Conservation (phyloP, 2,113 vertebrate genomes). For the Cryptomyrus ogoouensis region DNA sequence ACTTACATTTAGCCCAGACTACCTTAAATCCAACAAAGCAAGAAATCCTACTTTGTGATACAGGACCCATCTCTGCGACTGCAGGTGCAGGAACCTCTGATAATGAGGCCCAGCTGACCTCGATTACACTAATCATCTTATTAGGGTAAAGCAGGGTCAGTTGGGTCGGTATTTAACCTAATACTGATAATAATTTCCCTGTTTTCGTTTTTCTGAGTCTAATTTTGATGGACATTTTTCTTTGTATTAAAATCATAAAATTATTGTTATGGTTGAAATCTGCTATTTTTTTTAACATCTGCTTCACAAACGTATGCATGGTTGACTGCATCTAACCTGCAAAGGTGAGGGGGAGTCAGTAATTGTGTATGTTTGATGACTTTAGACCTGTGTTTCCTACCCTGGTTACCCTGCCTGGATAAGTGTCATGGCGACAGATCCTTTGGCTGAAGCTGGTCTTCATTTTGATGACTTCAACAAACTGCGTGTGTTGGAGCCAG, state of each 20-base stretch:
- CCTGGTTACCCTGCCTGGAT: not conserved
- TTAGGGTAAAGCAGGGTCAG: not conserved
- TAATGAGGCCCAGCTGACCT: not conserved
- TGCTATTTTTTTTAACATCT: not conserved
- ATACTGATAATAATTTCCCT: not conserved
- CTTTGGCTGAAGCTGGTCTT: constrained; percentile 76
- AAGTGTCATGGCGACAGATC: constrained; percentile 75
- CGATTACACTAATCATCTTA: not conserved
- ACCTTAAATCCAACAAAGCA: not conserved
- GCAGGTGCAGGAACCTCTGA: not conserved
- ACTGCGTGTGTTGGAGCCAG: constrained; percentile 80
- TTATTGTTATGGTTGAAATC: not conserved
- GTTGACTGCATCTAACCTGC: not conserved
- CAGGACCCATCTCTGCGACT: not conserved
- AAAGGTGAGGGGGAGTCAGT: not conserved
- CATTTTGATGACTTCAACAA: constrained; percentile 92
- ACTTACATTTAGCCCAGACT: not conserved
- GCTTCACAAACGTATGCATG: not conserved
- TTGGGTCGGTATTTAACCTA: not conserved
- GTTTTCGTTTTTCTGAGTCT: not conserved
- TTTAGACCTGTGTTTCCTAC: not conserved
- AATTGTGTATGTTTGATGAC: not conserved
- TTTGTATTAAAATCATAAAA: not conserved
- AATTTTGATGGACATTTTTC: not conserved
- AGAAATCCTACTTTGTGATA: not conserved